Percentiles rank a stretch among this genome's conserved stretches.
These are phyloP conservation scores for Murina feae DNA, from an alignment of 2,113 vertebrate species.

Conservation along the genomic window DNA sequence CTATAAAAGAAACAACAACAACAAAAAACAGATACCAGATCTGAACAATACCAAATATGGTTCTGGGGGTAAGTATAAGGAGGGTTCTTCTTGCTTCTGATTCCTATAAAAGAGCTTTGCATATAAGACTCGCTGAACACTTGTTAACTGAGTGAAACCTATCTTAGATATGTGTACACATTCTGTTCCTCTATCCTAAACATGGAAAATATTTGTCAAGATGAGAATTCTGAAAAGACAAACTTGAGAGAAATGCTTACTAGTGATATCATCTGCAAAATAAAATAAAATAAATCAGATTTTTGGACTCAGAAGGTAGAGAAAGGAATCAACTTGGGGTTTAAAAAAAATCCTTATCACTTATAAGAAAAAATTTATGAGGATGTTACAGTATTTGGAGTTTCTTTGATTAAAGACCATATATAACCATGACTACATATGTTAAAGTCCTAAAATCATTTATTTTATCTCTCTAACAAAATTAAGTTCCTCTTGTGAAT, in stretches of 20 bases:
- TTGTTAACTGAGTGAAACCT: not conserved
- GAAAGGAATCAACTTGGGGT: not conserved
- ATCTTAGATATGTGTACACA: not conserved
- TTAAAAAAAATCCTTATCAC: not conserved
- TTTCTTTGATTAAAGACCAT: not conserved
- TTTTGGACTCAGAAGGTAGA: not conserved
- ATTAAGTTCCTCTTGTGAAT: not conserved
- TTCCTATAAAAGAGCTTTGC: not conserved
- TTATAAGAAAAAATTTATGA: not conserved
- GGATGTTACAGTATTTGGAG: not conserved
- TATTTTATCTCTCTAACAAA: not conserved
- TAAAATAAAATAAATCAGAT: not conserved
- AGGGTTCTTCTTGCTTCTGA: not conserved
- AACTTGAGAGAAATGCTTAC: not conserved
- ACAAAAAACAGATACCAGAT: not conserved
- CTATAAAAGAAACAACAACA: not conserved
- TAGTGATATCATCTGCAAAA: not conserved
- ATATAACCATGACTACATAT: not conserved
- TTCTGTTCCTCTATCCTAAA: not conserved
- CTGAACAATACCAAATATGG: not conserved
- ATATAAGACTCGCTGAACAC: not conserved
- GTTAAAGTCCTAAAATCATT: not conserved
- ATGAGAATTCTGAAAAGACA: not conserved
- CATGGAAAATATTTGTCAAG: not conserved
- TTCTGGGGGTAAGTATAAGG: accelerated